Conservation (phyloP, 2,797 vertebrate species). For the Apodemus agrarius region DNA sequence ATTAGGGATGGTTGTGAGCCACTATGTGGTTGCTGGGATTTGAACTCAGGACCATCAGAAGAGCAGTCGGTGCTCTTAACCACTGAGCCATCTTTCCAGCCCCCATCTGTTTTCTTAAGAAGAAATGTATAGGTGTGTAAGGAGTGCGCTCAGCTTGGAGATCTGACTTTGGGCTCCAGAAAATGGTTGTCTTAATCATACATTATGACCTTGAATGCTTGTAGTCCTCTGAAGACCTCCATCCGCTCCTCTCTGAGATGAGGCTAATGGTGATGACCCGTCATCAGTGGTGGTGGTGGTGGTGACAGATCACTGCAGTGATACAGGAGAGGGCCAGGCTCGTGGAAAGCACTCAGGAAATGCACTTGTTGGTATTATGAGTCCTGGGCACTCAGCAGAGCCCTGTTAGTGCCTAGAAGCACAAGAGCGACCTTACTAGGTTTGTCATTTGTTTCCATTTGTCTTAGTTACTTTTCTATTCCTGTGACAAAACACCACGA, state of each 20-base stretch:
- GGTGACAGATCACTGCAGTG: neutral
- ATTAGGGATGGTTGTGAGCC: too few relatives aligned
- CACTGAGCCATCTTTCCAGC: too few relatives aligned
- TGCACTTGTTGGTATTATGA: neutral
- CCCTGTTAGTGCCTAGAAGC: neutral
- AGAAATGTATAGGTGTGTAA: neutral
- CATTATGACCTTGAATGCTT: neutral
- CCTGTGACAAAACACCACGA: neutral
- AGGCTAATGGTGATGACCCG: conserved; percentile 6
- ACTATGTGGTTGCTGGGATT: too few relatives aligned
- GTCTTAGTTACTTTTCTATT: neutral
- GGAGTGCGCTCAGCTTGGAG: neutral
- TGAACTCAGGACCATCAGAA: too few relatives aligned
- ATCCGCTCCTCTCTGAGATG: conserved; percentile 60
- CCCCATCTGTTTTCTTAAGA: neutral
- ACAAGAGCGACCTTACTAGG: neutral
- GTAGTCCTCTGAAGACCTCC: neutral
- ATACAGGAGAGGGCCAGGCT: neutral
- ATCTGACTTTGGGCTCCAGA: neutral
- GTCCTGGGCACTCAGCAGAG: neutral
- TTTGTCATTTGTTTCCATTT: neutral
- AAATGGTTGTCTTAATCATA: neutral
- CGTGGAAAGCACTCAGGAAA: neutral
- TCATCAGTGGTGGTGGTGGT: neutral
- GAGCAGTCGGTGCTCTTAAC: too few relatives aligned